These are phyloP conservation scores for Osmerus mordax DNA, from an alignment of 2,113 vertebrate species.

Conservation along the genomic window DNA sequence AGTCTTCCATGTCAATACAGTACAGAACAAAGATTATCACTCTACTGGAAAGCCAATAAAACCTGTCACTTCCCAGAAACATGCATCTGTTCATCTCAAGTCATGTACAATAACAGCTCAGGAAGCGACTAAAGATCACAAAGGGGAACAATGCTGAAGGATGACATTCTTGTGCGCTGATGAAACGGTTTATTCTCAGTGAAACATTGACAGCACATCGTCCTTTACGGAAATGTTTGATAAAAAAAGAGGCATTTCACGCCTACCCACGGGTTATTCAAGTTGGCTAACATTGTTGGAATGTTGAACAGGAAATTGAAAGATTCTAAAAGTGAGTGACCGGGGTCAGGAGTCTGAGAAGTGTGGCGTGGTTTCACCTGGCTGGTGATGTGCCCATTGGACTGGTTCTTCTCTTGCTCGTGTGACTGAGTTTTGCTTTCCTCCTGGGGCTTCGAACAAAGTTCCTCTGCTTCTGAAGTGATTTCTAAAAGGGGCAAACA, in stretches of 20 bases:
- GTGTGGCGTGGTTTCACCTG: slow-evolving; percentile 53
- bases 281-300: background rate
- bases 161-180: slow-evolving; percentile 54
- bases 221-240: slow-evolving; percentile 15
- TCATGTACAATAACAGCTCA: slow-evolving; percentile 21
- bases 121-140: slow-evolving; percentile 33
- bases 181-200: slow-evolving; percentile 37
- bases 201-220: slow-evolving; percentile 37
- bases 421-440: slow-evolving; percentile 72
- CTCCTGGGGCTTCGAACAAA: slow-evolving; percentile 89
- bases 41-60: background rate
- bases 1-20: no score
- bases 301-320: background rate
- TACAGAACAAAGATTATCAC: background rate
- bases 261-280: background rate
- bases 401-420: slow-evolving; percentile 52
- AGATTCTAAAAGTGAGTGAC: background rate
- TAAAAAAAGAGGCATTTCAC: background rate
- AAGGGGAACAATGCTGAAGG: slow-evolving; percentile 37
- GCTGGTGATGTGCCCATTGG: slow-evolving; percentile 28
- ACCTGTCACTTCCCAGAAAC: background rate
- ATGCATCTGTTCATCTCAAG: slow-evolving; percentile 4
- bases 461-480: slow-evolving; percentile 89
- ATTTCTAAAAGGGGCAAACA: slow-evolving; percentile 75
- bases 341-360: background rate